Conservation (phyloP, 2,797 vertebrate genomes). For the Tenualosa thibaudeaui region DNA sequence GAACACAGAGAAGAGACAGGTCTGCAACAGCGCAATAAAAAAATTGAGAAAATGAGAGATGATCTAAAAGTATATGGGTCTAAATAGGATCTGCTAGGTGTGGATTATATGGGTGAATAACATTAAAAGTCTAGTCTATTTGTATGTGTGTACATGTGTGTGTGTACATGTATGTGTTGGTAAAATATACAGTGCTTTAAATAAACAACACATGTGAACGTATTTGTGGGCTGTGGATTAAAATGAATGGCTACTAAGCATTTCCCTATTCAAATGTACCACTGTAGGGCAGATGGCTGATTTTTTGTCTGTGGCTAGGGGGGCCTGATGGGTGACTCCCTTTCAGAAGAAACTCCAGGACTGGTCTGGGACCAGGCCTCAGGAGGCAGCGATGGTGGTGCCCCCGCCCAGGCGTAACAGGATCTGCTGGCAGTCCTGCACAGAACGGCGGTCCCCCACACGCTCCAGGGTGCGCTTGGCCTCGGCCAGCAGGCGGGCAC, state of each 20-base stretch:
- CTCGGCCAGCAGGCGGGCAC: conserved; percentile 89
- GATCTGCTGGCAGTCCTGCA: conserved; percentile 95
- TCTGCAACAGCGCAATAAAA: not conserved
- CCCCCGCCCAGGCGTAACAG: conserved; percentile 90
- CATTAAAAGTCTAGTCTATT: not conserved
- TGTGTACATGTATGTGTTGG: not conserved
- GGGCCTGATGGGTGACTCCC: not conserved
- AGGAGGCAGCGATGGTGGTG: conserved; percentile 91
- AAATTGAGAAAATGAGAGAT: not conserved
- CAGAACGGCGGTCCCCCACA: conserved; percentile 90
- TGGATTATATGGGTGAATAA: not conserved
- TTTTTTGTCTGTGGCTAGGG: not conserved
- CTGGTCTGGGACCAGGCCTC: conserved; percentile 47
- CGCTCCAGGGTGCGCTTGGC: conserved; percentile 95
- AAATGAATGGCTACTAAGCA: conserved; percentile 21
- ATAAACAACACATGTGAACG: not conserved
- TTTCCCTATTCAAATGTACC: conserved; percentile 12
- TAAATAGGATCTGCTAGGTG: not conserved
- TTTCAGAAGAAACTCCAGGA: not conserved
- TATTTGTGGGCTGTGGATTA: not conserved
- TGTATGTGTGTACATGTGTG: not conserved
- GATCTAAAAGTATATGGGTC: not conserved
- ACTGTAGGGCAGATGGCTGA: conserved; percentile 16
- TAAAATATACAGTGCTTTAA: conserved; percentile 18
- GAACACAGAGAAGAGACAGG: not conserved